Conservation (phyloP, 1,140 invertebrate species). For the Lasioglossum albipes region DNA sequence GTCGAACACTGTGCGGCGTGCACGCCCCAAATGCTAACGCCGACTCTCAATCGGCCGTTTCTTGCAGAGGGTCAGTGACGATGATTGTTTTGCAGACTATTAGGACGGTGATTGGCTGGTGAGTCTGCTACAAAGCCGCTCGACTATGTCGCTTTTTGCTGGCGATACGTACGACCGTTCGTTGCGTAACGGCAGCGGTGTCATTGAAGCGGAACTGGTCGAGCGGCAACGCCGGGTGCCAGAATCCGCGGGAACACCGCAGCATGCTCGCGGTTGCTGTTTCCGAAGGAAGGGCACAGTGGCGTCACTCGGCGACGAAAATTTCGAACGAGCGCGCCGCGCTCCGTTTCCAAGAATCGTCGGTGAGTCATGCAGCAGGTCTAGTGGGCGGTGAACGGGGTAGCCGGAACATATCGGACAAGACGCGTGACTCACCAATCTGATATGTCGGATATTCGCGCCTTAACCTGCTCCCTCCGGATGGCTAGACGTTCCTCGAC, state of each 20-base stretch:
- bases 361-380: conserved; percentile 54
- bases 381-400: conserved; percentile 63
- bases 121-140: conserved; percentile 3
- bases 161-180: neutral
- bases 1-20: no score
- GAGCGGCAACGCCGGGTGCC: neutral
- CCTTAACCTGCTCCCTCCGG: conserved; percentile 56
- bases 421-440: conserved; percentile 65
- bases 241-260: neutral
- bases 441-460: conserved; percentile 63
- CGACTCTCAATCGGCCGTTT: neutral
- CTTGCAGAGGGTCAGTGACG: neutral
- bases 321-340: conserved; percentile 44
- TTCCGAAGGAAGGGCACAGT: neutral
- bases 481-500: conserved; percentile 49
- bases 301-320: conserved; percentile 43
- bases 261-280: neutral
- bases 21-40: neutral
- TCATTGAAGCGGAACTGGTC: conserved; percentile 23
- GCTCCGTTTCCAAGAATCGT: conserved; percentile 58
- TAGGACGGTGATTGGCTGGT: neutral
- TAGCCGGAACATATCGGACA: conserved; percentile 66
- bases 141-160: conserved; percentile 7
- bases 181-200: conserved; percentile 19
- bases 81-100: conserved; percentile 4